Base-by-base conservation (phyloP, 1,140 invertebrate genomes). In the Acromyrmex heyeri region DNA sequence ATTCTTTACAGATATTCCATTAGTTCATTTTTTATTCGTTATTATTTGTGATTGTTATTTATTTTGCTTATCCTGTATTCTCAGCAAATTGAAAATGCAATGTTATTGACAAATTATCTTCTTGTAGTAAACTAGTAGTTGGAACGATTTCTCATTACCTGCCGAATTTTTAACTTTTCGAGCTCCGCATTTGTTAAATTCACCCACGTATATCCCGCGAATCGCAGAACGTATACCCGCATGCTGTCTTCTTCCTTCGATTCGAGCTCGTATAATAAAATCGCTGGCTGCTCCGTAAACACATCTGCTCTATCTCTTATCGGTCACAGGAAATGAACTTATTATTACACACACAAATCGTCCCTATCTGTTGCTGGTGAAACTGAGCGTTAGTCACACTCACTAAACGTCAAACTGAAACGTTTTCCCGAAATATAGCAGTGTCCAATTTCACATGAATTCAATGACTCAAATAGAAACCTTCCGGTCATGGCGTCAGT, bases 401-500 rank as follows among this genome's bases (percentile, higher is more conserved):
- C 6, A 8, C 53, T 4, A 57, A n/a, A 77, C 38, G 75, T 65
- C 18, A 53, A 76, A 76, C 65, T 24, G 55, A 34, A 61, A 24
- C 21, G 27, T 38, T 79, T 79, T 53, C 38, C n/a, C 61, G 44
- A 79, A 79, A 79, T 18, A 18, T 5, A 16, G 24, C 59, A 78
- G 24, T 62, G n/a, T 64, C 24, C 59, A 24, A 64, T 79, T 67
- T 79, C 61, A 27, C 61, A 44, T 8, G 44, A 79, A 67, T 79
- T 79, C 55, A 79, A 67, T 67, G 48, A 34, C 44, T 79, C 44
- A 67, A 79, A 79, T 79, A 79, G 62, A 67, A 78, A 79, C 44
- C 44, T 67, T 65, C 24, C 76, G 27, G 44, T 24, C 14, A n/a
- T 65, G 44, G 18, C 24, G 44, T 79, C n/a, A 79, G 44, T 21